phyloP scores from a whole-genome alignment of 2,888 invertebrate species.

The Beris chalybata region DNA sequence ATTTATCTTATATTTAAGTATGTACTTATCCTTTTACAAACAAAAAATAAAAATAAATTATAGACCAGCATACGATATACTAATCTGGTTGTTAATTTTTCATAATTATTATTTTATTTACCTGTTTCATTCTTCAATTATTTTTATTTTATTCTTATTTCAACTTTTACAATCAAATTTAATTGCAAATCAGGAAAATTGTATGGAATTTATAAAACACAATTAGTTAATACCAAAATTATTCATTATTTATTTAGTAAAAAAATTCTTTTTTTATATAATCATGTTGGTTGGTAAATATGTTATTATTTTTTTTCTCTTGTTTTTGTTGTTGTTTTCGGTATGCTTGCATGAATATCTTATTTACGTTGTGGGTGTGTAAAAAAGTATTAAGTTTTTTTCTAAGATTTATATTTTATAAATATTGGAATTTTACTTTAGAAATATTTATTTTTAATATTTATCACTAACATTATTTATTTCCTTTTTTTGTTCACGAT shows the following conservation, averaged over 20 bases:
- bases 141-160: not conserved
- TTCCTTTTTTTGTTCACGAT: constrained; percentile 10
- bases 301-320: too few species aligned
- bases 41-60: too few species aligned
- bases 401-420: not conserved
- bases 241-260: too few species aligned
- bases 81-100: constrained; percentile 11
- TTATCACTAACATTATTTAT: too few species aligned
- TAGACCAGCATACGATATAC: not conserved
- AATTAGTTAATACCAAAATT: too few species aligned
- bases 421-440: too few species aligned
- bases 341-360: too few species aligned
- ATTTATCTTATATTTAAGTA: constrained; percentile 25
- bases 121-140: not conserved
- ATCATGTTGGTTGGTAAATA: too few species aligned
- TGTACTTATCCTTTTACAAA: not conserved
- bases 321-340: too few species aligned
- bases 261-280: too few species aligned
- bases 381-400: constrained; percentile 15
- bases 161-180: not conserved
- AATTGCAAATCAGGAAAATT: not conserved
- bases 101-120: constrained; percentile 24
- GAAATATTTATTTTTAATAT: too few species aligned
- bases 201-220: too few species aligned
- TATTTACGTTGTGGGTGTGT: constrained; percentile 11